Percentiles rank a stretch among this genome's conserved stretches.
Evolutionary conservation across 2,888 invertebrate species (phyloP).

Genomic region (Heliconius aoede): DNA sequence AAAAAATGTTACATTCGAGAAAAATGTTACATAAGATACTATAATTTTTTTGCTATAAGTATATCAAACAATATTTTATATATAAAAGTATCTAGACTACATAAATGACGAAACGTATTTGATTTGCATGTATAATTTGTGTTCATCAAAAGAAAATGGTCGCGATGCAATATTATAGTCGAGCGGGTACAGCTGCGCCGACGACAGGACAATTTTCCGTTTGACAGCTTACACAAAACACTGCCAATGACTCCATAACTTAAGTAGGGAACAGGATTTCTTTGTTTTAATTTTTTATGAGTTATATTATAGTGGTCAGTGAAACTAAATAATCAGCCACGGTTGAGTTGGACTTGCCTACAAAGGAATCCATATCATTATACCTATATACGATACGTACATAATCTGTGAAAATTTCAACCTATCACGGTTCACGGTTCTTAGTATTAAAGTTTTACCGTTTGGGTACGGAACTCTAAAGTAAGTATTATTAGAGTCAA

Average conservation of each 20-base stretch:
- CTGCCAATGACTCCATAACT: constrained; percentile 3
- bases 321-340: too few species aligned
- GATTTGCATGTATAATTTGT: not conserved
- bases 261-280: not conserved
- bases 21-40: too few species aligned
- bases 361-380: too few species aligned
- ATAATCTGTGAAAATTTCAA: too few species aligned
- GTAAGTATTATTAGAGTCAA: too few species aligned
- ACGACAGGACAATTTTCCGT: constrained; percentile 21
- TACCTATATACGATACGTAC: too few species aligned
- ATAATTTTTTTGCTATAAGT: too few species aligned
- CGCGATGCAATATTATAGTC: constrained; percentile 25
- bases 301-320: not conserved
- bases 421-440: too few species aligned
- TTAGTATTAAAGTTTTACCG: too few species aligned
- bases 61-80: not conserved
- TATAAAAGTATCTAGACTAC: not conserved
- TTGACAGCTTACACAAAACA: constrained; percentile 7
- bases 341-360: too few species aligned
- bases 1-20: too few species aligned
- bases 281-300: not conserved
- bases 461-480: too few species aligned
- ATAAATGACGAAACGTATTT: not conserved
- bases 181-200: constrained; percentile 18
- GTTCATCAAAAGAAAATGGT: constrained; percentile 28